These are phyloP conservation scores for Hirudinaria manillensis DNA, from an alignment of 2,888 invertebrate species.

Conservation along the genomic window DNA sequence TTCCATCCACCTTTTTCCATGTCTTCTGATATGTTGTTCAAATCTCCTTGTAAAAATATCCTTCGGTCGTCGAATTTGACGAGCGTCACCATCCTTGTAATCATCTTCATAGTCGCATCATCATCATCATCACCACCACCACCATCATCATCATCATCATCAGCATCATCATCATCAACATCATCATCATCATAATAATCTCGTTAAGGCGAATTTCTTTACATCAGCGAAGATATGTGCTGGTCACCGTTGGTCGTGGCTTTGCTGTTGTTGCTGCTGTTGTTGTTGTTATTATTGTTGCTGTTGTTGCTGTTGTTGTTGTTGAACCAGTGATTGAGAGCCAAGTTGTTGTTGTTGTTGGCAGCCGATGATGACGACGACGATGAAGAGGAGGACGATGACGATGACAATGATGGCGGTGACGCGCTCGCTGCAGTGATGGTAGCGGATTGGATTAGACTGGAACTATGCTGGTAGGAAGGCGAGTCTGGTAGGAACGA, in stretches of 20 bases:
- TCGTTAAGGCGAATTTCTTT: constrained; percentile 3
- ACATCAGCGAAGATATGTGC: constrained; percentile 9
- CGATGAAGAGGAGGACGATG: constrained; percentile 9
- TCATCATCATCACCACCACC: too few relatives aligned
- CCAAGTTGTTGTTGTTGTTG: neutral
- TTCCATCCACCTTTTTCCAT: too few relatives aligned
- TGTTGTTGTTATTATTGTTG: neutral
- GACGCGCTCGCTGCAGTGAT: neutral
- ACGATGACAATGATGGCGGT: neutral
- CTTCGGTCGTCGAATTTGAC: too few relatives aligned
- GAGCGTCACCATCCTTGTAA: too few relatives aligned
- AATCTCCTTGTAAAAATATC: too few relatives aligned
- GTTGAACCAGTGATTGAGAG: constrained; percentile 15
- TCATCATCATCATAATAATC: neutral
- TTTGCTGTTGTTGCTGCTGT: constrained; percentile 11
- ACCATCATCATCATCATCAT: too few relatives aligned
- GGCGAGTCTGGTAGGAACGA: neutral
- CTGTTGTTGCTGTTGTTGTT: constrained; percentile 16
- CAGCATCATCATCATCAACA: too few relatives aligned
- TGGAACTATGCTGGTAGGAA: constrained; percentile 11
- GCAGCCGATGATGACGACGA: constrained; percentile 14
- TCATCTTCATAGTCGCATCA: too few relatives aligned
- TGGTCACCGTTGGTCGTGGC: neutral
- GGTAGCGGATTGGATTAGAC: neutral
- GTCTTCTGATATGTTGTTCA: too few relatives aligned